Evolutionary conservation across 2,888 invertebrate genomes (phyloP), one percentile per base, ranked within the genome.

Genomic region (Chromoteleia sp.): DNA sequence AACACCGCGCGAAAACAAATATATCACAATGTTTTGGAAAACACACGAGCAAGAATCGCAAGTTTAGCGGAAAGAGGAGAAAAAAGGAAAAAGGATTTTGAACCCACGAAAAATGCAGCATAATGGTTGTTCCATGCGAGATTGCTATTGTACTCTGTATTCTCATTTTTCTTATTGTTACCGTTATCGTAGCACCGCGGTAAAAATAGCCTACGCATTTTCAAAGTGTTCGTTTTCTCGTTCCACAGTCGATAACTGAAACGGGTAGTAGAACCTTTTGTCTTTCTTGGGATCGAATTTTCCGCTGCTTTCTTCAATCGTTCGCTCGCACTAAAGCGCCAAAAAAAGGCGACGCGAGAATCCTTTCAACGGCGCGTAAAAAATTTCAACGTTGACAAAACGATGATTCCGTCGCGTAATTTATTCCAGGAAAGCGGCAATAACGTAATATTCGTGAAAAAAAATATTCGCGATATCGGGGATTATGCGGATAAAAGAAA

Each of bases 141-240:
- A 86, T 86, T 84, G 83, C 86, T 83, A 88, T 88, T 88, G 87
- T 88, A 78, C 71, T 78, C 73, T 59, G 76, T 82, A 73, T 78
- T 82, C 81, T 78, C 79, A 70, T 84, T 70, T 82, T 82, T 84
- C 83, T 86, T 84, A 81, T 86, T 86, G 84, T 85, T 83, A 75
- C 75, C 67, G 81, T 81, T 84, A 79, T 83, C 83, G 80, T 80
- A 78, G 77, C 74, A 70, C 50, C 63, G 76, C 73, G 73, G 84
- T 85, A 87, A 86, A 88, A 87, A 86, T 86, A 85, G 85, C 81
- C 84, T 83, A 86, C 86, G 86, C 86, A 87, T 85, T 87, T 86
- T 86, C 84, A 58, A 84, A 87, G 85, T 83, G 73, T 71, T 82
- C 74, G 58, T 59, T 67, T 67, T 48, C 61, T 56, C 68, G 50